Percentiles rank a stretch among this genome's conserved stretches.
Evolutionary conservation across 2,888 invertebrate species (phyloP).

Genomic region (Clostera curtula): DNA sequence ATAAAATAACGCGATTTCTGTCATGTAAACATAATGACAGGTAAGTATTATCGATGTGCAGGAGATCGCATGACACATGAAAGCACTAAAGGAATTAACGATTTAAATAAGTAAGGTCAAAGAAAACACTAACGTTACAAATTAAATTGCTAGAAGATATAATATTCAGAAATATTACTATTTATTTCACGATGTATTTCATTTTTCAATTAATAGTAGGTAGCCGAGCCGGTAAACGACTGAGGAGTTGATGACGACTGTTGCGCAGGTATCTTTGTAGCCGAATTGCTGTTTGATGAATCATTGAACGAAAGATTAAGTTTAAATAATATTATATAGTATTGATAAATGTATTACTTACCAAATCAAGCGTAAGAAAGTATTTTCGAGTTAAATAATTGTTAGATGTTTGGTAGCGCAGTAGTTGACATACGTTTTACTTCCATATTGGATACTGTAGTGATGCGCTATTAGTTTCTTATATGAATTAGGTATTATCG

Average conservation of each 20-base stretch:
- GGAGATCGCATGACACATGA: conserved; percentile 15
- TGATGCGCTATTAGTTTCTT: conserved; percentile 22
- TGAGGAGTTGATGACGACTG: conserved; percentile 29
- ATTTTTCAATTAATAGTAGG: conserved; percentile 31
- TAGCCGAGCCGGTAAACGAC: conserved; percentile 44
- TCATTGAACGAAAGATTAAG: no score
- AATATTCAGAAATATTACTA: conserved; percentile 23
- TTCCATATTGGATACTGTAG: conserved; percentile 64
- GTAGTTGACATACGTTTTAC: conserved; percentile 66
- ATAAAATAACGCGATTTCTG: conserved; percentile 17
- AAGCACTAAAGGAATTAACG: conserved; percentile 15
- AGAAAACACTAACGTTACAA: conserved; percentile 26
- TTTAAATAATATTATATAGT: no score
- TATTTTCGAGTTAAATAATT: conserved; percentile 61
- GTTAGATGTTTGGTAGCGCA: conserved; percentile 53
- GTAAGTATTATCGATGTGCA: no score
- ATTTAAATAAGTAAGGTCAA: no score
- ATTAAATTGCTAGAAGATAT: conserved; percentile 29
- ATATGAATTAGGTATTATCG: background rate
- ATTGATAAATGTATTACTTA: conserved; percentile 41
- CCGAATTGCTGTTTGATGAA: conserved; percentile 3
- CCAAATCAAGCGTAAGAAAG: conserved; percentile 46
- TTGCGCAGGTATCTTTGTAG: conserved; percentile 21
- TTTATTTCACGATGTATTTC: conserved; percentile 20
- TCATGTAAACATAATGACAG: conserved; percentile 30